A percentile compares a stretch with the other conserved stretches of the same genome.
These are phyloP conservation scores for Cantharis flavilabris DNA, from an alignment of 2,888 invertebrate species.

Conservation along the genomic window DNA sequence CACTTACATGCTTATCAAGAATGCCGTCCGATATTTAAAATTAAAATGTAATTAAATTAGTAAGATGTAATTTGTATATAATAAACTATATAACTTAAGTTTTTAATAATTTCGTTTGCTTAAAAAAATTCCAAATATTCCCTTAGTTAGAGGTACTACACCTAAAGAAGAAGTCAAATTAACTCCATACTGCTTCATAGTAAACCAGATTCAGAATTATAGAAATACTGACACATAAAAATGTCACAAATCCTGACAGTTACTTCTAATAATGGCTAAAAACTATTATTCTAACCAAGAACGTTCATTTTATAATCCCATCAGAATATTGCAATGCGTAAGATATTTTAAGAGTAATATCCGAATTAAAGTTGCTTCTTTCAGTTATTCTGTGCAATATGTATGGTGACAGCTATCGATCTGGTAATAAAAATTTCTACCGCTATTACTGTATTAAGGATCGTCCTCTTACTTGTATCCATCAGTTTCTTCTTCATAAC, in stretches of 20 bases:
- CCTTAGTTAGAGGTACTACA: too few relatives aligned
- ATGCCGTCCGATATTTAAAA: constrained; percentile 23
- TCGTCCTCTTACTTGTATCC: background rate
- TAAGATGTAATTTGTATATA: background rate
- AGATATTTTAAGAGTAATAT: background rate
- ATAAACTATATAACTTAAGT: background rate
- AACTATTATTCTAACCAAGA: background rate
- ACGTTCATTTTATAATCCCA: constrained; percentile 12
- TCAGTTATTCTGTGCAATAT: constrained; percentile 32
- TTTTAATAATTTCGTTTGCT: background rate
- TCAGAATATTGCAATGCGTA: constrained; percentile 31
- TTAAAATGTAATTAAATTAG: background rate
- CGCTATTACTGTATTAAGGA: background rate
- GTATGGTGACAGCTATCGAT: constrained; percentile 17
- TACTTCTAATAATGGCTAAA: background rate
- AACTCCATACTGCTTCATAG: background rate
- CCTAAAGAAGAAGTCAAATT: background rate
- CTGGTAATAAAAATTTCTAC: background rate
- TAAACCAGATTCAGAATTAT: background rate
- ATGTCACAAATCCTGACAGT: background rate
- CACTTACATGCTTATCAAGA: constrained; percentile 22
- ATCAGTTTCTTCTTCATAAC: constrained; percentile 23
- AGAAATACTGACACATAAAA: background rate
- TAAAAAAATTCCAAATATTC: background rate
- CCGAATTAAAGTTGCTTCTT: constrained; percentile 8